Conservation (phyloP, 2,888 invertebrate genomes). For the Endotricha flammealis region DNA sequence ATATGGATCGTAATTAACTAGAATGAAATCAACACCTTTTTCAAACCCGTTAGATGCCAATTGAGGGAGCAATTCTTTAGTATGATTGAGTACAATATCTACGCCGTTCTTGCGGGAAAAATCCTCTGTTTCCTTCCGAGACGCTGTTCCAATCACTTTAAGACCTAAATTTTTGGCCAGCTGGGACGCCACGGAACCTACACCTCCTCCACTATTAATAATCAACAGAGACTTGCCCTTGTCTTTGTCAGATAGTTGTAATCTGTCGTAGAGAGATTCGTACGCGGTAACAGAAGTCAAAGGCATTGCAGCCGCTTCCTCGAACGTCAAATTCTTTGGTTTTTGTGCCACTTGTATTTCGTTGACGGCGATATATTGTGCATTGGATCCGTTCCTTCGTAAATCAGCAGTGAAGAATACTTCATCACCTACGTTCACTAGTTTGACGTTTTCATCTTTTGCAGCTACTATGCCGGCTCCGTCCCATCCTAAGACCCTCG, state of each 20-base stretch:
- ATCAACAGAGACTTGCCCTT: constrained; percentile 54
- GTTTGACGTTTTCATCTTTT: constrained; percentile 41
- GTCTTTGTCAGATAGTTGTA: constrained; percentile 55
- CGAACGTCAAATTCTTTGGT: constrained; percentile 55
- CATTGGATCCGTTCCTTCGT: constrained; percentile 54
- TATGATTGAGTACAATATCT: constrained; percentile 55
- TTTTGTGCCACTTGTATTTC: constrained; percentile 51
- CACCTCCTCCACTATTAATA: constrained; percentile 65
- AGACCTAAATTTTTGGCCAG: constrained; percentile 53
- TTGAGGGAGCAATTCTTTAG: constrained; percentile 47
- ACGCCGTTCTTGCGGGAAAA: constrained; percentile 50
- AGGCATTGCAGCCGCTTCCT: constrained; percentile 67
- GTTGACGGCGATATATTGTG: constrained; percentile 54
- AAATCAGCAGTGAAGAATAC: constrained; percentile 60
- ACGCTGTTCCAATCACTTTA: constrained; percentile 62
- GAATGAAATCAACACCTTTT: constrained; percentile 56
- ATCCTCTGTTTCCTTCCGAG: constrained; percentile 46
- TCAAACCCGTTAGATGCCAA: constrained; percentile 44
- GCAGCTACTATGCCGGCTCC: constrained; percentile 57
- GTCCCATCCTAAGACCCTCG: constrained; percentile 61
- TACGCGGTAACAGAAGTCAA: constrained; percentile 55
- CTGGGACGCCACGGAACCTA: constrained; percentile 61
- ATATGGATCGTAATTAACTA: constrained; percentile 62
- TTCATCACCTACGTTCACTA: constrained; percentile 53
- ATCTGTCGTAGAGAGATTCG: constrained; percentile 53